phyloP scores from a whole-genome alignment of 2,888 invertebrate genomes.

The Monochamus alternatus region DNA sequence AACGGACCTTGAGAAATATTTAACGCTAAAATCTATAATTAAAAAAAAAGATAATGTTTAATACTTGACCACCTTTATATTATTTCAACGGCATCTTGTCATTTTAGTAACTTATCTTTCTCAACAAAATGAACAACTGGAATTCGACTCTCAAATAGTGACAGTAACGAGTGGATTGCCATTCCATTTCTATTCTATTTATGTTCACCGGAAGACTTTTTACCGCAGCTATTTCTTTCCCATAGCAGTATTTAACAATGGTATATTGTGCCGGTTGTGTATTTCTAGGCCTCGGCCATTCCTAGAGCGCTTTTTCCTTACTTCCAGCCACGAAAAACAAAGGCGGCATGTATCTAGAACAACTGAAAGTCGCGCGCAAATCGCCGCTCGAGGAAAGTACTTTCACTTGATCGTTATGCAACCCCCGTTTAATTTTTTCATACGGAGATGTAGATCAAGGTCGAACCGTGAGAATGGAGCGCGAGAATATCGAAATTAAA shows the following conservation, averaged over 20 bases:
- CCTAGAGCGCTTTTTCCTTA: conserved; percentile 7
- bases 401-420: conserved; percentile 22
- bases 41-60: too few relatives aligned
- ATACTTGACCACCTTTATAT: too few relatives aligned
- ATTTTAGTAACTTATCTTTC: too few relatives aligned
- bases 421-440: background rate
- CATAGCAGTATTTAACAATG: conserved; percentile 1
- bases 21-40: too few relatives aligned
- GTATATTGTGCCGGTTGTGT: conserved; percentile 9
- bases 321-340: conserved; percentile 19
- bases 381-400: conserved; percentile 21
- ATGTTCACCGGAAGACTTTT: background rate
- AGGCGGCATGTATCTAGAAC: background rate
- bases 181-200: conserved; percentile 7
- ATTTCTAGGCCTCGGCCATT: conserved; percentile 6
- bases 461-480: background rate
- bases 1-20: too few relatives aligned
- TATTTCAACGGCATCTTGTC: too few relatives aligned
- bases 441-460: background rate
- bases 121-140: background rate
- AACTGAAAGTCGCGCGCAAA: conserved; percentile 14
- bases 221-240: background rate
- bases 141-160: background rate
- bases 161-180: background rate
- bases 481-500: background rate